These are phyloP conservation scores for Lichenostomus cassidix DNA, from an alignment of 2,113 vertebrate species.

Conservation along the genomic window DNA sequence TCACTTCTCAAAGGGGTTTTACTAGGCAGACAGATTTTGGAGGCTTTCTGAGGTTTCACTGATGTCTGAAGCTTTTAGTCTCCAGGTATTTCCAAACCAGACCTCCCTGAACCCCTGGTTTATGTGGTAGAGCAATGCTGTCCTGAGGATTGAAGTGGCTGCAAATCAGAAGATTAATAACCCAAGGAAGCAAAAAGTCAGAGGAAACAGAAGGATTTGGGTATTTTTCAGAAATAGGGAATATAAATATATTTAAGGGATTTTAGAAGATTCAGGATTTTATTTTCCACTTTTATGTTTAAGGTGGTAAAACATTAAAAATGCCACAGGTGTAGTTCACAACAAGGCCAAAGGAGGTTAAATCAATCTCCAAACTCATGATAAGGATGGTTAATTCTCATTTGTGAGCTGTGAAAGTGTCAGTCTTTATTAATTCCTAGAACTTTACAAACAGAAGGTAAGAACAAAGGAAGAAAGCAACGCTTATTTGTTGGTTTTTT, in stretches of 20 bases:
- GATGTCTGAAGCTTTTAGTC: background rate
- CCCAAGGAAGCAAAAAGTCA: background rate
- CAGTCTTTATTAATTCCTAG: constrained; percentile 59
- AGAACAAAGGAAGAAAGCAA: constrained; percentile 44
- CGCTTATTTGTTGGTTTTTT: background rate
- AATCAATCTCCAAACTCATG: constrained; percentile 54
- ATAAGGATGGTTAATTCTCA: constrained; percentile 49
- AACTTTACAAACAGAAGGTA: constrained; percentile 57
- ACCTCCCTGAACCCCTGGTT: background rate
- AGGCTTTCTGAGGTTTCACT: background rate
- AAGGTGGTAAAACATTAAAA: constrained; percentile 46
- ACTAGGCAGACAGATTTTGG: background rate
- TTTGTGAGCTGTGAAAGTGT: constrained; percentile 53
- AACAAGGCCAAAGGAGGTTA: constrained; percentile 25
- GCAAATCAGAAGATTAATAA: background rate
- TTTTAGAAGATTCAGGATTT: background rate
- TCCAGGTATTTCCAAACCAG: background rate
- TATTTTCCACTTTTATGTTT: background rate
- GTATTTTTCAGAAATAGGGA: background rate
- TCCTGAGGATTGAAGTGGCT: background rate
- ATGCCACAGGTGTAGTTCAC: background rate
- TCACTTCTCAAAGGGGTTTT: background rate
- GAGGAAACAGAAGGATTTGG: background rate
- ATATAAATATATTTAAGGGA: background rate
- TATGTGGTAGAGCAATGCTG: background rate